phyloP scores from a whole-genome alignment of 2,797 vertebrate genomes.

The Pangasius krempfi region DNA sequence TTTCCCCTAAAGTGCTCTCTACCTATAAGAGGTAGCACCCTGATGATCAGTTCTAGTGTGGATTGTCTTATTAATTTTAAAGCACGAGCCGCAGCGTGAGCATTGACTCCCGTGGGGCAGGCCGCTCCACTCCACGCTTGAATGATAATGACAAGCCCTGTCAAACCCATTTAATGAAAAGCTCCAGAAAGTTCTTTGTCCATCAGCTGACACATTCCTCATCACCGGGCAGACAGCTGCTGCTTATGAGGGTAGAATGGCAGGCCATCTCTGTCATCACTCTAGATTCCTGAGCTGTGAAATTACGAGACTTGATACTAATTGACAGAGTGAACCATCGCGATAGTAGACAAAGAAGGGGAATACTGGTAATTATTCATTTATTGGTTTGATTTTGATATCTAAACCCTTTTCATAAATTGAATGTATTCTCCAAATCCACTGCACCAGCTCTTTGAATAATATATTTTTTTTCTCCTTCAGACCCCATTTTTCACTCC shows the following conservation, averaged over 20 bases:
- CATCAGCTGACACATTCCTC: constrained; percentile 48
- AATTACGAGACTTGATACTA: constrained; percentile 11
- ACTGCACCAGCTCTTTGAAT: neutral
- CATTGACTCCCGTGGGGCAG: constrained; percentile 23
- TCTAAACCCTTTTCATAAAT: neutral
- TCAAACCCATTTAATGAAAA: constrained; percentile 57
- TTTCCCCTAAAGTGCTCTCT: constrained; percentile 21
- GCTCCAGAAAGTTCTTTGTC: constrained; percentile 44
- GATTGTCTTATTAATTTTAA: constrained; percentile 61
- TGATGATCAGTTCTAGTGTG: constrained; percentile 42
- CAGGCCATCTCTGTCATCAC: constrained; percentile 23
- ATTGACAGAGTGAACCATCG: neutral
- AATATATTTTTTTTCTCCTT: neutral
- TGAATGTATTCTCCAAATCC: neutral
- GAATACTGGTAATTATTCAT: neutral
- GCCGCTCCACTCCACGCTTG: constrained; percentile 35
- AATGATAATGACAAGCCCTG: constrained; percentile 60
- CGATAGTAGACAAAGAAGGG: neutral
- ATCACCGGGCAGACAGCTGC: constrained; percentile 37
- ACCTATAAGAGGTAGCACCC: constrained; percentile 20
- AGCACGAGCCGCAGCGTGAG: constrained; percentile 38
- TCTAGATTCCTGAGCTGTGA: neutral
- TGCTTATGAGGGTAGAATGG: constrained; percentile 43
- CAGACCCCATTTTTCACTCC: neutral
- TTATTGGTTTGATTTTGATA: neutral